Percentiles rank a stretch among this genome's conserved stretches.
Conservation (phyloP, 2,888 invertebrate genomes). For the Sphinx pinastri region DNA sequence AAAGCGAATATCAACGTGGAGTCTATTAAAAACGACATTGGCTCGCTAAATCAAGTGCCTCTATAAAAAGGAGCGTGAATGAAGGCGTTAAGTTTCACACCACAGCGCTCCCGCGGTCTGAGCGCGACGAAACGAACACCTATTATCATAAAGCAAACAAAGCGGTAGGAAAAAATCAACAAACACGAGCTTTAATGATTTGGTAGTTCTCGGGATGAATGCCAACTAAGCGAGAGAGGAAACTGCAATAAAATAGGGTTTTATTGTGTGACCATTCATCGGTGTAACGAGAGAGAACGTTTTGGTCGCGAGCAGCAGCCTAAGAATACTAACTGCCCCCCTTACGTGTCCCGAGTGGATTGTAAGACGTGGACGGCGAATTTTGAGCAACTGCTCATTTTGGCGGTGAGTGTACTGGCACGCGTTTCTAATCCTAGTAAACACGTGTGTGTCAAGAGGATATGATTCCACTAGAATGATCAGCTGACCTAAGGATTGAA, state of each 20-base stretch:
- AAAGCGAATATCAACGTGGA: slow-evolving; percentile 57
- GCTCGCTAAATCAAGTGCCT: slow-evolving; percentile 78
- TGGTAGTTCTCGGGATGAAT: slow-evolving; percentile 78
- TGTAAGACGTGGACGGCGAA: neutral
- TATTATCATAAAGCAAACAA: slow-evolving; percentile 83
- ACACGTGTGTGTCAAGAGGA: too few species aligned
- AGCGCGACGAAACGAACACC: slow-evolving; percentile 76
- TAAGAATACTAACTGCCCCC: slow-evolving; percentile 44
- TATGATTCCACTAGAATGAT: too few species aligned
- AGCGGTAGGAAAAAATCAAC: slow-evolving; percentile 75
- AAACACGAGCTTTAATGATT: slow-evolving; percentile 79
- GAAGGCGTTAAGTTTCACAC: slow-evolving; percentile 83
- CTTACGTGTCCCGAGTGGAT: slow-evolving; percentile 1
- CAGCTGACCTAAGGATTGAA: too few species aligned
- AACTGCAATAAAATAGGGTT: slow-evolving; percentile 76
- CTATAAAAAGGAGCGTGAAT: slow-evolving; percentile 77
- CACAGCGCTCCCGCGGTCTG: slow-evolving; percentile 67
- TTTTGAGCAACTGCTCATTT: neutral
- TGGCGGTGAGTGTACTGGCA: neutral
- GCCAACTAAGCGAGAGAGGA: slow-evolving; percentile 74
- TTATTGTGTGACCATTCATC: slow-evolving; percentile 69
- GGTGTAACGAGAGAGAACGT: slow-evolving; percentile 48
- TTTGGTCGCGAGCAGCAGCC: neutral
- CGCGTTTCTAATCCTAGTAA: neutral
- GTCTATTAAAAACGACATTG: slow-evolving; percentile 74